Base-by-base conservation (phyloP, 2,113 vertebrate genomes). In the Poeciliopsis prolifica region DNA sequence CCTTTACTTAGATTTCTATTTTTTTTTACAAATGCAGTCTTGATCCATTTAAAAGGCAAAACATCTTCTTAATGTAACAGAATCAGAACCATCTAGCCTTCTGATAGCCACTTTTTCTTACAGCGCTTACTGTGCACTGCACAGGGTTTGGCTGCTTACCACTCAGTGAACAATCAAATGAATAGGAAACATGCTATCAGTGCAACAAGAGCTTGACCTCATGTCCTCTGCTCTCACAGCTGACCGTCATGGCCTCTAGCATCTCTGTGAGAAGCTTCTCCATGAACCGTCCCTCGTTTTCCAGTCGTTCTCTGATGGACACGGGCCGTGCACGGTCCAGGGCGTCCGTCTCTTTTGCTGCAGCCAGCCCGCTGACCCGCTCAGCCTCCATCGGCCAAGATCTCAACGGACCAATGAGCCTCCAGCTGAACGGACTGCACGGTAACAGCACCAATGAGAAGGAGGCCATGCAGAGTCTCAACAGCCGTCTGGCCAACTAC, bases 391-490 rank as follows among this genome's bases (percentile, higher is more conserved):
- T 93, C 72, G 76, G 92, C 85, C 91, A 92, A 35, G 93, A 94
- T 62, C 90, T 94, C 60, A 95, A 94, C 6, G 91, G 91, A 7
- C 83, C 92, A 3, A 17, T 72, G 29, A 72, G 66, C 73, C 69
- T 92, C 69, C 89, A 93, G 0, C 84, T 90, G 6, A 94, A 94
- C 0, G 92, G 92, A 14, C 58, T 92, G 42, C 91, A 91, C 15
- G 92, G 90, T 72, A 93, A 86, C 87, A 92, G 89, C 84, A 61
- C 84, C 89, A 95, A 95, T 1, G 96, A 97, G 22, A 97, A 97
- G 81, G 96, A 96, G 74, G 96, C 96, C 84, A 97, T 97, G 96
- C 96, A 97, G 94, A 96, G 95, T 78, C 96, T 97, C 76, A 97
- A 97, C 51, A 94, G 61, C 89, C 96, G 96, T 8, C 92, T 97